These are phyloP conservation scores for Dynastes maya DNA, from an alignment of 2,888 invertebrate genomes.

Conservation along the genomic window DNA sequence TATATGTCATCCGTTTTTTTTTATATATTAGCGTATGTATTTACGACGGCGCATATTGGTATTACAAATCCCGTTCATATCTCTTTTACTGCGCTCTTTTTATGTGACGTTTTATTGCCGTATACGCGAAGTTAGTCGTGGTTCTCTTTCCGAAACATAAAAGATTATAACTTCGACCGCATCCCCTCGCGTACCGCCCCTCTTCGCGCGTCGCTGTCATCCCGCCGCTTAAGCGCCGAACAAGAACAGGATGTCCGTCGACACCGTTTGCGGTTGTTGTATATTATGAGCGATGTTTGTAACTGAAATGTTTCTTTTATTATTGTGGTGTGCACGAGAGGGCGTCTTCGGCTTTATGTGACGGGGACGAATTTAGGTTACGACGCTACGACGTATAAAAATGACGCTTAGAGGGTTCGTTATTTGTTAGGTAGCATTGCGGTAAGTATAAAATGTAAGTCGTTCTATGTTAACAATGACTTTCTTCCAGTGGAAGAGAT, in stretches of 20 bases:
- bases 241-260: conserved; percentile 26
- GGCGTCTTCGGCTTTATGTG: conserved; percentile 23
- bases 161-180: conserved; percentile 27
- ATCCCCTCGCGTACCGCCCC: background rate
- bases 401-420: background rate
- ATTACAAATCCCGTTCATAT: conserved; percentile 39
- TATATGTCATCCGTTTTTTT: background rate
- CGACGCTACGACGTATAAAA: conserved; percentile 20
- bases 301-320: conserved; percentile 37
- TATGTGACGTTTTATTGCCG: conserved; percentile 36
- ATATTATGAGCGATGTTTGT: conserved; percentile 35
- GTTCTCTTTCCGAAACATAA: conserved; percentile 25
- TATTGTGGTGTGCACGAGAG: background rate
- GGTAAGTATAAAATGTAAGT: background rate
- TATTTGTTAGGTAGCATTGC: background rate
- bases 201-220: background rate
- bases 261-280: conserved; percentile 18
- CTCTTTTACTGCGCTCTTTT: conserved; percentile 36
- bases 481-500: too few species aligned
- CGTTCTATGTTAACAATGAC: too few species aligned
- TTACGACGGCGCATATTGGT: conserved; percentile 23
- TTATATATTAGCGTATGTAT: conserved; percentile 31
- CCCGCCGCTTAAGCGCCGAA: background rate
- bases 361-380: conserved; percentile 24
- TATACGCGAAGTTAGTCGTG: conserved; percentile 24